A percentile compares a stretch with the other conserved stretches of the same genome.
phyloP scores from a whole-genome alignment of 2,797 vertebrate genomes.

The Chromis chromis region DNA sequence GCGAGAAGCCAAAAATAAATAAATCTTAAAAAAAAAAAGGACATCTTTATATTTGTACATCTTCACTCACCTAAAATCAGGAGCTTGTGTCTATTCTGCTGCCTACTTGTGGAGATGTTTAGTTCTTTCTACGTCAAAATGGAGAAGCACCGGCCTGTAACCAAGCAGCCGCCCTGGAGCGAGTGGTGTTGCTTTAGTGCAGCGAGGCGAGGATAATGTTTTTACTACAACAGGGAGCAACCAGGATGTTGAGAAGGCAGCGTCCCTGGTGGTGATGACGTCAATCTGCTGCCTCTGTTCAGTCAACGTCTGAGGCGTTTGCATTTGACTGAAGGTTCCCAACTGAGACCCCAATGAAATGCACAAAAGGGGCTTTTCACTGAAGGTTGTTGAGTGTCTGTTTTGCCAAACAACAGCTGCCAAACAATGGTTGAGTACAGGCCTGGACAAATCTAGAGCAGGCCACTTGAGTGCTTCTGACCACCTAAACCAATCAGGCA shows the following conservation, averaged over 20 bases:
- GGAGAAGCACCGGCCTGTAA: background rate
- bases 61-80: background rate
- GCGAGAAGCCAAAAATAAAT: too few species aligned
- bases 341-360: background rate
- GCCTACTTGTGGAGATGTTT: background rate
- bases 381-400: background rate
- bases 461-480: background rate
- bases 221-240: constrained; percentile 19
- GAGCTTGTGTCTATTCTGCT: background rate
- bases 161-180: constrained; percentile 18
- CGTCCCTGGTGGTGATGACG: background rate
- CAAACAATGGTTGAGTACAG: background rate
- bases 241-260: constrained; percentile 13
- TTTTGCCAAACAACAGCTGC: constrained; percentile 31
- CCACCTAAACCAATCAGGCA: background rate
- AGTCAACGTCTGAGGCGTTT: constrained; percentile 1
- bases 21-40: too few species aligned
- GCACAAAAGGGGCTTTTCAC: background rate
- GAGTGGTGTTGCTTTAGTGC: constrained; percentile 16
- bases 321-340: constrained; percentile 6
- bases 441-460: constrained; percentile 2
- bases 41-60: too few species aligned
- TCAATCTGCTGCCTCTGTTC: background rate
- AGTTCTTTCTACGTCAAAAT: background rate
- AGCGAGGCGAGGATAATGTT: background rate